Evolutionary conservation across 2,113 vertebrate species (phyloP), one percentile per base, ranked within the genome.

Genomic region (Calidris pygmaea): DNA sequence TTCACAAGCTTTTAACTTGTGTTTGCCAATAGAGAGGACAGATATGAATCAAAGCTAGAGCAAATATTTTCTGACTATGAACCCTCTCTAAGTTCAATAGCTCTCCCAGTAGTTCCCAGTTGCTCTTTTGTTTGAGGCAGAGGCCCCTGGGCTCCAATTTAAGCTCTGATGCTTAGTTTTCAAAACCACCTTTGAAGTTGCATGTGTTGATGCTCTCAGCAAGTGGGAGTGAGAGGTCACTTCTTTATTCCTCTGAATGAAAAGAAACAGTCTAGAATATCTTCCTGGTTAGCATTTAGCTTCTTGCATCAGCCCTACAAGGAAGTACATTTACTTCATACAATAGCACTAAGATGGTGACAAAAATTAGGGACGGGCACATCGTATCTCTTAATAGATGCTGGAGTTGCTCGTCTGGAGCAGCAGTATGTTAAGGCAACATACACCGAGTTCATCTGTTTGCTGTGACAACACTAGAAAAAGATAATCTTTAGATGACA

Each of bases 21-120:
- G 82, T 91, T 94, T 86, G 85, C 71, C 60, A 70, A 52, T 82
- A 50, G 71, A 68, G 62, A 71, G 55, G 55, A 35, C n/a, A 74
- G 76, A 89, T 83, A 91, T 29, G 75, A 82, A 78, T 89, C 76
- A 89, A 94, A 89, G 76, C 50, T 63, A 89, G 43, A 79, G 85
- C 85, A 94, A 92, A 79, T 94, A 89, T 83, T 89, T 95, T 94
- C 60, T 86, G 80, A 70, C 55, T 86, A 23, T 80, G 85, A 88
- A 78, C 71, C 30, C 39, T 77, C 59, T 89, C 60, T 43, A 74
- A 85, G 76, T 78, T 89, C 55, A 83, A 15, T 67, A 85, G 74
- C 71, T 88, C 65, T 88, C 63, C 87, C 65, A 60, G 39, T 35
- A 84, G 50, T 71, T 93, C 65, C 66, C 52, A 88, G 85, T 82